Evolutionary conservation across 2,888 invertebrate genomes (phyloP).

Genomic region (Neoaliturus tenellus): DNA sequence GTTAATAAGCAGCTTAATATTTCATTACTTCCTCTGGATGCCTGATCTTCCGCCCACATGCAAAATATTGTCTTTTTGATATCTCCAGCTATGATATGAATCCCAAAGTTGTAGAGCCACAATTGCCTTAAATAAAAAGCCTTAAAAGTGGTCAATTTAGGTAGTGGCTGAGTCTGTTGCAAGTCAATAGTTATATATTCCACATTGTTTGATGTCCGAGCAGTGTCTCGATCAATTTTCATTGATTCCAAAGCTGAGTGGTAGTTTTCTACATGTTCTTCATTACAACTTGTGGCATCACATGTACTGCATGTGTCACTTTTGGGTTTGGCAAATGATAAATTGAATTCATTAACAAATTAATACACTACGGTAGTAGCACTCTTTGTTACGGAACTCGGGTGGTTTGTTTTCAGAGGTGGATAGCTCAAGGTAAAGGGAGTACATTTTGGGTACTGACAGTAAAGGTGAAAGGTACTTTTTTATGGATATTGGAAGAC

Average conservation of each 20-base stretch:
- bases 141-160: slow-evolving; percentile 62
- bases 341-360: slow-evolving; percentile 6
- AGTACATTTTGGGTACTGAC: not conserved
- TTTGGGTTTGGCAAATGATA: not conserved
- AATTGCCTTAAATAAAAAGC: slow-evolving; percentile 60
- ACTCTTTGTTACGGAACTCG: not conserved
- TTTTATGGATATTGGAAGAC: no score
- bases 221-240: slow-evolving; percentile 54
- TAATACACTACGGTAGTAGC: slow-evolving; percentile 10
- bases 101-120: slow-evolving; percentile 61
- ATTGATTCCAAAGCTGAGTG: slow-evolving; percentile 48
- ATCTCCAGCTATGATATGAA: slow-evolving; percentile 58
- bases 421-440: not conserved
- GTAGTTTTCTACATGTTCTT: slow-evolving; percentile 25
- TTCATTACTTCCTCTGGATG: slow-evolving; percentile 57
- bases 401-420: not conserved
- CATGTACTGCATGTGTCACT: slow-evolving; percentile 38
- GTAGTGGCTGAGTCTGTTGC: slow-evolving; percentile 56
- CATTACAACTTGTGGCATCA: not conserved
- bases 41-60: slow-evolving; percentile 64
- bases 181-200: slow-evolving; percentile 60
- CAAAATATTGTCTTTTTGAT: slow-evolving; percentile 62
- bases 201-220: not conserved
- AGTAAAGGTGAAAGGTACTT: not conserved
- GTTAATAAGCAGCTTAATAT: slow-evolving; percentile 59